These are phyloP conservation scores for Fragum fragum DNA, from an alignment of 2,888 invertebrate species.

Conservation along the genomic window DNA sequence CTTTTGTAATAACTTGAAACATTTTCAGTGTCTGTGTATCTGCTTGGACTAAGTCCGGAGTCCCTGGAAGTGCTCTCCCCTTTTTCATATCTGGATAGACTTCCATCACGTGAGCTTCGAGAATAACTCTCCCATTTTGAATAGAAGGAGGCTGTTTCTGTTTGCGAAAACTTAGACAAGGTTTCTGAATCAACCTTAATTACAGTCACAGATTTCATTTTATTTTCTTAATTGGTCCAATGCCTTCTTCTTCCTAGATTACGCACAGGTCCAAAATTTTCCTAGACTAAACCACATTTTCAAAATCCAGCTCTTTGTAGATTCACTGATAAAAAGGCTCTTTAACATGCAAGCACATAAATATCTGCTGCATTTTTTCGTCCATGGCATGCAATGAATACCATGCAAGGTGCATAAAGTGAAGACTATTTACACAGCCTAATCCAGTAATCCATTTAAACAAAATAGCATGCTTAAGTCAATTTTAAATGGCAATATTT, in stretches of 20 bases:
- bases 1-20: neutral
- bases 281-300: no score
- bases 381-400: neutral
- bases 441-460: slow-evolving; percentile 3
- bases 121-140: slow-evolving; percentile 7
- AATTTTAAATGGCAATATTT: slow-evolving; percentile 14
- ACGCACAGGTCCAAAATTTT: no score
- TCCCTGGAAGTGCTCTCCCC: slow-evolving; percentile 7
- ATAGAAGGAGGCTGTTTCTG: neutral
- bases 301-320: no score
- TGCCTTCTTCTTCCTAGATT: no score
- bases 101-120: slow-evolving; percentile 2
- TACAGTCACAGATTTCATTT: neutral
- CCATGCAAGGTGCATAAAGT: neutral
- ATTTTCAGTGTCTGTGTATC: neutral
- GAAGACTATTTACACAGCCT: slow-evolving; percentile 12
- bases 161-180: neutral
- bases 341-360: neutral
- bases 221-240: neutral
- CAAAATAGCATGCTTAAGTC: slow-evolving; percentile 8
- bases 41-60: neutral
- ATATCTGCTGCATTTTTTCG: neutral
- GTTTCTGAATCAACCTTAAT: neutral
- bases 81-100: neutral
- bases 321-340: no score